phyloP scores from a whole-genome alignment of 2,888 invertebrate species.

The Dryomyza anilis region DNA sequence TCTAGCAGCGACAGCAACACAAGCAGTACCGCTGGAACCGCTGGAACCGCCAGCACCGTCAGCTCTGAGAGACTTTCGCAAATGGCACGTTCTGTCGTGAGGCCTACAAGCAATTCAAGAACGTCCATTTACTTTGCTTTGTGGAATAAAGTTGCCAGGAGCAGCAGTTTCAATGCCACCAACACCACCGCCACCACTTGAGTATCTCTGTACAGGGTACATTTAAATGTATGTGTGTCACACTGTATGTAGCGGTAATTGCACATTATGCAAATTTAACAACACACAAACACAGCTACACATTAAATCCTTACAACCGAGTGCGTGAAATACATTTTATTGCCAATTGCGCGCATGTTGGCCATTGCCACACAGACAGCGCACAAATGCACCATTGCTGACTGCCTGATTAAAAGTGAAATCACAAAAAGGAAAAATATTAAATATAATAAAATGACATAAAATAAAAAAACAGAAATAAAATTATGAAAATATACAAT shows the following conservation, averaged over 20 bases:
- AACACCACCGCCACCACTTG: background rate
- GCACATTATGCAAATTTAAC: conserved; percentile 18
- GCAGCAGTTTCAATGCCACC: too few species aligned
- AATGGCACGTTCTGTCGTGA: too few species aligned
- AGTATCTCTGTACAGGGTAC: background rate
- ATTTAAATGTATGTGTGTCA: background rate
- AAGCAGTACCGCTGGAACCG: too few species aligned
- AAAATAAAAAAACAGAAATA: too few species aligned
- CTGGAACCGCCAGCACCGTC: too few species aligned
- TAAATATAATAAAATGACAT: too few species aligned
- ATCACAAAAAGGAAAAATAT: background rate
- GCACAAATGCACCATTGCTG: background rate
- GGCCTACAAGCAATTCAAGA: too few species aligned
- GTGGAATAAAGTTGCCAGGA: conserved; percentile 3
- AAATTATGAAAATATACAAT: too few species aligned
- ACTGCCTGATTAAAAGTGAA: background rate
- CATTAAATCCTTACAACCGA: background rate
- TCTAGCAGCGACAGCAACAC: too few species aligned
- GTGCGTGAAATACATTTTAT: background rate
- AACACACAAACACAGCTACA: background rate
- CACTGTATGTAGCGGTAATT: background rate
- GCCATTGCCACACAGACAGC: background rate
- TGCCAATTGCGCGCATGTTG: background rate
- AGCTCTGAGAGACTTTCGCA: too few species aligned
- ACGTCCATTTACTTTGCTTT: conserved; percentile 3